Percentiles rank a stretch among this genome's conserved stretches.
Evolutionary conservation across 1,140 invertebrate genomes (phyloP).

Genomic region (Zaprionus gabonicus): DNA sequence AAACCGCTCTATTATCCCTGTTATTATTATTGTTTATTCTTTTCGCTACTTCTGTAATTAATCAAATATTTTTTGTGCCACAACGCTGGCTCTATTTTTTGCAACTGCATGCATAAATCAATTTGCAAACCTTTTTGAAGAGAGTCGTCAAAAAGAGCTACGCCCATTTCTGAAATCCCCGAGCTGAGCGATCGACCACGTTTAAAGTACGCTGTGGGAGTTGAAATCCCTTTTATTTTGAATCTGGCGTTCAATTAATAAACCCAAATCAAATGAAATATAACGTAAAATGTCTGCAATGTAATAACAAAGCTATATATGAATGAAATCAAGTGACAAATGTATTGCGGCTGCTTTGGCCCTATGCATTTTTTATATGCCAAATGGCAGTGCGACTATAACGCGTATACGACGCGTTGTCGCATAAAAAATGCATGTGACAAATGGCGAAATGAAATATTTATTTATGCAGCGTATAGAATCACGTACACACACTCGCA

Average conservation of each 20-base stretch:
- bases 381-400: conserved; percentile 48
- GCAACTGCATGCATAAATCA: conserved; percentile 33
- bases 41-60: neutral
- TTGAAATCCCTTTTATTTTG: neutral
- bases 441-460: conserved; percentile 80
- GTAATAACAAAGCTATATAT: conserved; percentile 19
- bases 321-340: conserved; percentile 38
- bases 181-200: conserved; percentile 8
- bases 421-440: conserved; percentile 79
- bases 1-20: neutral
- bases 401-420: conserved; percentile 70
- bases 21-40: conserved; percentile 9
- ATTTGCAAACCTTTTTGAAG: conserved; percentile 23
- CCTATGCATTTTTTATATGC: conserved; percentile 48
- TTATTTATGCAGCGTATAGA: conserved; percentile 65
- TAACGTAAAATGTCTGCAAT: neutral
- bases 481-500: conserved; percentile 48
- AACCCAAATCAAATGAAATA: conserved; percentile 31
- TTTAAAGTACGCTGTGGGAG: neutral
- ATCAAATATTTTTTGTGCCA: conserved; percentile 9
- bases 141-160: neutral
- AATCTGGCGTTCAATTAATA: conserved; percentile 42
- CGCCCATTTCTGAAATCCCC: conserved; percentile 14
- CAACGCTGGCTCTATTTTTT: neutral
- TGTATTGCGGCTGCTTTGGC: conserved; percentile 40